Conservation (phyloP, 2,113 vertebrate species). For the Pterocles burchelli region DNA sequence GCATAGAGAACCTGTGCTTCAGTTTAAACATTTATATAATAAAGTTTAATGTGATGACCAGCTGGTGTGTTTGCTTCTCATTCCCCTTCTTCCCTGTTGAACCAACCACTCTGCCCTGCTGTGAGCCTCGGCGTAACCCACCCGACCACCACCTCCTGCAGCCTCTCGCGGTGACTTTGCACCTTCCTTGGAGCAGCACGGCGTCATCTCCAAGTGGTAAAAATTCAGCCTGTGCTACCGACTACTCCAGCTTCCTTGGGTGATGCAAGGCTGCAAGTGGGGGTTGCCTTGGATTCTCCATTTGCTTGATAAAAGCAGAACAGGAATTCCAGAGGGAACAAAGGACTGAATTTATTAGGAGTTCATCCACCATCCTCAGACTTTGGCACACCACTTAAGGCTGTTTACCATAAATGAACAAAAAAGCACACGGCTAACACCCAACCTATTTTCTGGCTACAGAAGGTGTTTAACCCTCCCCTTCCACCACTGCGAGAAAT, state of each 20-base stretch:
- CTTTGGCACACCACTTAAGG: not conserved
- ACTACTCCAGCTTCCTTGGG: not conserved
- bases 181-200: not conserved
- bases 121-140: not conserved
- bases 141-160: not conserved
- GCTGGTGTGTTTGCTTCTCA: not conserved
- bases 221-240: not conserved
- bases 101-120: not conserved
- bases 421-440: not conserved
- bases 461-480: not conserved
- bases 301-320: not conserved
- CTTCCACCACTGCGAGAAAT: not conserved
- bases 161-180: not conserved
- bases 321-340: not conserved
- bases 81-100: not conserved
- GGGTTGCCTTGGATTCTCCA: not conserved
- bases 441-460: not conserved
- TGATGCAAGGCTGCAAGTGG: not conserved
- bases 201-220: not conserved
- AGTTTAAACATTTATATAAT: not conserved
- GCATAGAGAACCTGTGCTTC: not conserved
- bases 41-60: not conserved
- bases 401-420: not conserved
- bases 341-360: conserved; percentile 12
- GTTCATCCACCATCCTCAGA: not conserved